A percentile compares a stretch with the other conserved stretches of the same genome.
Conservation (phyloP, 1,140 invertebrate genomes). For the Solenopsis fugax region DNA sequence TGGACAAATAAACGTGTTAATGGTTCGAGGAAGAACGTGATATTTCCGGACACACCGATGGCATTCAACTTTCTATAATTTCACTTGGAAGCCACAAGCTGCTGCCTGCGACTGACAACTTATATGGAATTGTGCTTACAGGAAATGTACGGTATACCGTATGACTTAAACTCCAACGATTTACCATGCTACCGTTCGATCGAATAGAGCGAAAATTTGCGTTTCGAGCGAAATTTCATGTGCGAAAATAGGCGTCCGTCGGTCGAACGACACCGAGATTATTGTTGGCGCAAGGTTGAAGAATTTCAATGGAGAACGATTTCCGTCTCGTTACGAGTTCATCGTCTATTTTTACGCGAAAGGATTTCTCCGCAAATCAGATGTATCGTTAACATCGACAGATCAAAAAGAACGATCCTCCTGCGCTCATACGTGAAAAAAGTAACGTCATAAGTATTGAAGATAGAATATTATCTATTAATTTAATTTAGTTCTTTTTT, state of each 20-base stretch:
- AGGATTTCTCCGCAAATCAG: background rate
- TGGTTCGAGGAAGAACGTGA: slow-evolving; percentile 31
- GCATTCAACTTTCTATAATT: slow-evolving; percentile 64
- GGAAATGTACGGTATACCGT: slow-evolving; percentile 62
- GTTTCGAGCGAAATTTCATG: slow-evolving; percentile 47
- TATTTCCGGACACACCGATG: slow-evolving; percentile 32
- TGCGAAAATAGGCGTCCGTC: slow-evolving; percentile 39
- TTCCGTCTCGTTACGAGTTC: slow-evolving; percentile 48
- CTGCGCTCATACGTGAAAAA: background rate
- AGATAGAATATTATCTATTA: background rate
- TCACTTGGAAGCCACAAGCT: slow-evolving; percentile 56
- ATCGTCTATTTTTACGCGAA: slow-evolving; percentile 27
- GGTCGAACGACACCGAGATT: slow-evolving; percentile 24
- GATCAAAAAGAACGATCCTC: background rate
- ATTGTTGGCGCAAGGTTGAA: slow-evolving; percentile 32
- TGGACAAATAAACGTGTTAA: slow-evolving; percentile 37
- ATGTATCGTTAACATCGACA: slow-evolving; percentile 39
- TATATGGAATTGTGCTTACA: slow-evolving; percentile 68
- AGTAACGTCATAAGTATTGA: background rate
- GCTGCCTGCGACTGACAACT: slow-evolving; percentile 70
- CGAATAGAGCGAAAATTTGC: slow-evolving; percentile 64
- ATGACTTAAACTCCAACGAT: slow-evolving; percentile 61
- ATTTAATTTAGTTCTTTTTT: background rate
- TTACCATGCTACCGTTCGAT: slow-evolving; percentile 60
- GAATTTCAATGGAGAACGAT: slow-evolving; percentile 51